These are phyloP conservation scores for Ammodramus savannarum DNA, from an alignment of 2,113 vertebrate species.

Conservation along the genomic window DNA sequence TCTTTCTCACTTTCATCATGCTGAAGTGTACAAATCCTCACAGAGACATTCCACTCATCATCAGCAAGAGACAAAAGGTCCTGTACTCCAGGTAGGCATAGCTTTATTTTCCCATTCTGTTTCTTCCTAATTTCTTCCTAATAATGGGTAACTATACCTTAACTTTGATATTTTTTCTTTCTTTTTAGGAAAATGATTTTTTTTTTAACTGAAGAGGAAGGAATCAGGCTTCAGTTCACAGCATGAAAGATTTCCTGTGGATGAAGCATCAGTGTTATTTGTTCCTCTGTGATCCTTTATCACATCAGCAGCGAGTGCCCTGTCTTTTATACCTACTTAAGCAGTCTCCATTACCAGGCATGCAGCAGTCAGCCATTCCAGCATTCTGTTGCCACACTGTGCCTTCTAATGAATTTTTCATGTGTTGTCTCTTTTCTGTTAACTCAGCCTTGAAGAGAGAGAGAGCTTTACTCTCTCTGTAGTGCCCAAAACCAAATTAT, in stretches of 20 bases:
- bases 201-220: not conserved
- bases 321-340: not conserved
- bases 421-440: not conserved
- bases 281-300: not conserved
- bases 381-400: not conserved
- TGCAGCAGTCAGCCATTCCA: not conserved
- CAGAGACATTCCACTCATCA: not conserved
- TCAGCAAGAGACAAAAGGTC: not conserved
- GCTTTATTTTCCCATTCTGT: not conserved
- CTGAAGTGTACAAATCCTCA: not conserved
- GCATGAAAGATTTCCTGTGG: not conserved
- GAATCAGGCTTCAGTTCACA: not conserved
- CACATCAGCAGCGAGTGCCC: not conserved
- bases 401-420: slow-evolving; percentile 31
- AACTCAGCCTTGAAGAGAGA: not conserved
- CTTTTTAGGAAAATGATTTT: not conserved
- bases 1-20: not conserved
- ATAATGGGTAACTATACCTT: not conserved
- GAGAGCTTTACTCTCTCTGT: not conserved
- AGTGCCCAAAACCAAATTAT: not conserved
- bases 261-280: not conserved
- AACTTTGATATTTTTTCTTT: not conserved
- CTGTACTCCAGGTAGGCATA: not conserved
- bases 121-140: not conserved
- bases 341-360: not conserved